Conservation (phyloP, 1,140 invertebrate species). For the Notospermus geniculatus region DNA sequence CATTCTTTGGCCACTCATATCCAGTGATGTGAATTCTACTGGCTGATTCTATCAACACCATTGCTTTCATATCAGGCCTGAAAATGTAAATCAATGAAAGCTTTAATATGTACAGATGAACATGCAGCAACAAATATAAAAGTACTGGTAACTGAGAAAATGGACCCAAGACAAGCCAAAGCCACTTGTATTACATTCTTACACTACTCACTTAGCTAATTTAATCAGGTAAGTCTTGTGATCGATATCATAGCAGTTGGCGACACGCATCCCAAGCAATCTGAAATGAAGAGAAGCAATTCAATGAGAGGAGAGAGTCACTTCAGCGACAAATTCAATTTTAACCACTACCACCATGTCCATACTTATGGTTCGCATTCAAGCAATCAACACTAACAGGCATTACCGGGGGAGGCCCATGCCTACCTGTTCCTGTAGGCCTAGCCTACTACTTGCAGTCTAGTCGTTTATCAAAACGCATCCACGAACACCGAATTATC, state of each 20-base stretch:
- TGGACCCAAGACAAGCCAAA: neutral
- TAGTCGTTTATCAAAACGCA: too few species aligned
- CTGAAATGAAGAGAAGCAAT: slow-evolving; percentile 57
- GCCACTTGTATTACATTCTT: neutral
- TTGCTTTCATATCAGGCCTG: slow-evolving; percentile 70
- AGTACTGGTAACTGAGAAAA: neutral
- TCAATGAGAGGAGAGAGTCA: slow-evolving; percentile 8
- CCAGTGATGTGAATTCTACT: slow-evolving; percentile 88
- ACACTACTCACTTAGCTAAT: slow-evolving; percentile 60
- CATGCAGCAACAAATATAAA: neutral
- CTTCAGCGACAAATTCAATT: too few species aligned
- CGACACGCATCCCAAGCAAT: slow-evolving; percentile 86
- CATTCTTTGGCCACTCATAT: slow-evolving; percentile 98
- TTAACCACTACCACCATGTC: too few species aligned
- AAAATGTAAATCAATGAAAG: slow-evolving; percentile 22
- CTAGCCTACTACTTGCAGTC: too few species aligned
- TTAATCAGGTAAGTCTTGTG: slow-evolving; percentile 94
- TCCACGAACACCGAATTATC: too few species aligned
- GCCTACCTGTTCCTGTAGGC: too few species aligned
- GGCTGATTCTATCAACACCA: slow-evolving; percentile 92
- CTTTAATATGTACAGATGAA: slow-evolving; percentile 1
- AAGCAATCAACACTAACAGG: too few species aligned
- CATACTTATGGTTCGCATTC: too few species aligned
- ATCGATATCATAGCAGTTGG: slow-evolving; percentile 97
- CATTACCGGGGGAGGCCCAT: too few species aligned